phyloP scores from a whole-genome alignment of 2,888 invertebrate genomes.

The Athalia rosae region DNA sequence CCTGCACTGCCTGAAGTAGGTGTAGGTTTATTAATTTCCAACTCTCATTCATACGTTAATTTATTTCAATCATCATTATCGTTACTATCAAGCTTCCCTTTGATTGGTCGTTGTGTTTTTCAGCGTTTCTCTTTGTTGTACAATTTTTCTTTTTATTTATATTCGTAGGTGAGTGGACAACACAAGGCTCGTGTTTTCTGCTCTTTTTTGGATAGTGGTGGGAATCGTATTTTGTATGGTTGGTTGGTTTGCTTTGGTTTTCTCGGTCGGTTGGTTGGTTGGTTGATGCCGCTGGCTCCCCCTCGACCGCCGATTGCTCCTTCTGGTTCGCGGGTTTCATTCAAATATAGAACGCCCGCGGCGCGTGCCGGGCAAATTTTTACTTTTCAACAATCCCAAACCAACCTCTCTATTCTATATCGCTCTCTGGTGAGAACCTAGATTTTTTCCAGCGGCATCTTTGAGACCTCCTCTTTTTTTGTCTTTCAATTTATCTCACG shows the following conservation, averaged over 20 bases:
- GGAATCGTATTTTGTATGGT: not conserved
- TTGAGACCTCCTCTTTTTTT: too few species aligned
- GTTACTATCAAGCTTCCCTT: not conserved
- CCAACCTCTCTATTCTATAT: not conserved
- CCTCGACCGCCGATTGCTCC: not conserved
- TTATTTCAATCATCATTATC: not conserved
- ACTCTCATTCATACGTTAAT: too few species aligned
- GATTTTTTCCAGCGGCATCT: too few species aligned
- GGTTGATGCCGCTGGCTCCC: not conserved
- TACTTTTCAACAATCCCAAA: slow-evolving; percentile 47
- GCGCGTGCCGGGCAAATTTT: slow-evolving; percentile 66
- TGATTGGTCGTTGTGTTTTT: not conserved
- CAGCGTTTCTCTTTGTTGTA: too few species aligned
- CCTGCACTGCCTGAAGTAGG: too few species aligned
- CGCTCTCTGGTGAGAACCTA: not conserved
- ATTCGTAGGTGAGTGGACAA: too few species aligned
- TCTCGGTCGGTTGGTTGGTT: not conserved
- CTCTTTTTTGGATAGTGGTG: too few species aligned
- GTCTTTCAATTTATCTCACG: too few species aligned
- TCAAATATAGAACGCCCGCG: slow-evolving; percentile 69
- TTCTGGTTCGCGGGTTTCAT: slow-evolving; percentile 61
- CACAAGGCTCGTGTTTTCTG: too few species aligned
- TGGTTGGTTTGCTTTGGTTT: not conserved
- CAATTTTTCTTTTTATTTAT: too few species aligned
- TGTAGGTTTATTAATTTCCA: too few species aligned